Evolutionary conservation across 2,888 invertebrate genomes (phyloP), one percentile per base, ranked within the genome.

Genomic region (Agrilus mali): DNA sequence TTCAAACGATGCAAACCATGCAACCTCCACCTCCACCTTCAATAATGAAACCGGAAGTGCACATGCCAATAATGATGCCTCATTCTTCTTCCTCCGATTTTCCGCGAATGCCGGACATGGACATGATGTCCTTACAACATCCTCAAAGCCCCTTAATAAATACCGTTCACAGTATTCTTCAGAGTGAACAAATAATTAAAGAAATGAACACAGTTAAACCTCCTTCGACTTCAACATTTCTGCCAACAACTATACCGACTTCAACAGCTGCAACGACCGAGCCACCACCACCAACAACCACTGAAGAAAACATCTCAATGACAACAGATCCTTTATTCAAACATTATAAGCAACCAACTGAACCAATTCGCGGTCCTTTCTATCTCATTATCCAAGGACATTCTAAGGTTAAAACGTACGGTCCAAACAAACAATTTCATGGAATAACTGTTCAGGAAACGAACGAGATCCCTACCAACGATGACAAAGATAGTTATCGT

Each of bases 351-450:
- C 73, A 76, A 50, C 75, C 80, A 0, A 66, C 69, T 2, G 72
- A 77, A 41, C 79, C 83, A 0, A 65, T 77, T 1, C 60, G 68
- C 42, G 75, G 77, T 0, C 79, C 80, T 1, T 71, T 82, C 74
- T 86, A 86, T 57, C 69, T 86, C 17, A 86, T 87, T 22, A 86
- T 86, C 53, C 85, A 87, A 63, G 86, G 86, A 0, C 86, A 87
- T 61, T 86, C 86, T 1, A 86, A 86, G 67, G 86, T 87, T 1
- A 86, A 86, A 67, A 86, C 83, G 0, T 87, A 87, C 57, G 80
- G 86, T 12, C 80, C 82, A 0, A 72, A 72, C 48, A 72, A 72
- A 44, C 64, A 66, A 46, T 53, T 65, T 20, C 64, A 65, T 42
- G 69, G 70, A 4, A 67, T 69, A 22, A 66, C 68, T 45, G 57